Percentiles rank a stretch among this genome's conserved stretches.
Evolutionary conservation across 2,113 vertebrate species (phyloP).

Genomic region (Zosterops hypoxanthus): DNA sequence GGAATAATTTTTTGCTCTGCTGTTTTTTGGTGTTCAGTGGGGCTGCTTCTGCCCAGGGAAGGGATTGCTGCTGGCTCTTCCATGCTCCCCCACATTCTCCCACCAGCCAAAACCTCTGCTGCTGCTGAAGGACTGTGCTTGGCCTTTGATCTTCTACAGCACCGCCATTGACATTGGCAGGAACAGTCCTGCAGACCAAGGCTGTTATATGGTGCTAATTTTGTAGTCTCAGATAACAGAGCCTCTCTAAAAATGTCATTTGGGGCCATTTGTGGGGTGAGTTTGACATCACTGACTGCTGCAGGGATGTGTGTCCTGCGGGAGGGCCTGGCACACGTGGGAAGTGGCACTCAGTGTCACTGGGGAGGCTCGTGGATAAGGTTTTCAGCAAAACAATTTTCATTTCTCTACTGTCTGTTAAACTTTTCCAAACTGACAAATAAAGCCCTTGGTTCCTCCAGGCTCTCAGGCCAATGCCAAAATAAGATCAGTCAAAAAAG

Average conservation of each 20-base stretch:
- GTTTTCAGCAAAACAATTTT: background rate
- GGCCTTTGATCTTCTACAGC: constrained; percentile 9
- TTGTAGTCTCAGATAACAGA: constrained; percentile 41
- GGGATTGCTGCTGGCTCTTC: background rate
- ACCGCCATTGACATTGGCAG: constrained; percentile 11
- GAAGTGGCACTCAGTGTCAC: background rate
- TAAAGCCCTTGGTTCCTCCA: background rate
- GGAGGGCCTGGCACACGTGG: background rate
- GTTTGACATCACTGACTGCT: background rate
- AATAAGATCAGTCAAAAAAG: background rate
- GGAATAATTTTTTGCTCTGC: background rate
- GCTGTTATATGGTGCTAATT: constrained; percentile 39
- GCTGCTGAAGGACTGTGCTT: background rate
- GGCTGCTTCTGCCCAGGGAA: background rate
- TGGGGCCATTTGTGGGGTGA: constrained; percentile 33
- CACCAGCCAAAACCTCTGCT: background rate
- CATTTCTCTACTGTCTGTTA: background rate
- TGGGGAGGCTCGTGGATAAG: background rate
- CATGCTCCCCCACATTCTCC: accelerated
- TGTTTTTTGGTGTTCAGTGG: background rate
- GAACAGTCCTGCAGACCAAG: background rate
- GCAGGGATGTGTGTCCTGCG: background rate
- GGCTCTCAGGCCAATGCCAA: background rate
- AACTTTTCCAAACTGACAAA: background rate
- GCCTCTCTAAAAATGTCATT: constrained; percentile 41